phyloP scores from a whole-genome alignment of 1,140 invertebrate species.

The Drosophila auraria region DNA sequence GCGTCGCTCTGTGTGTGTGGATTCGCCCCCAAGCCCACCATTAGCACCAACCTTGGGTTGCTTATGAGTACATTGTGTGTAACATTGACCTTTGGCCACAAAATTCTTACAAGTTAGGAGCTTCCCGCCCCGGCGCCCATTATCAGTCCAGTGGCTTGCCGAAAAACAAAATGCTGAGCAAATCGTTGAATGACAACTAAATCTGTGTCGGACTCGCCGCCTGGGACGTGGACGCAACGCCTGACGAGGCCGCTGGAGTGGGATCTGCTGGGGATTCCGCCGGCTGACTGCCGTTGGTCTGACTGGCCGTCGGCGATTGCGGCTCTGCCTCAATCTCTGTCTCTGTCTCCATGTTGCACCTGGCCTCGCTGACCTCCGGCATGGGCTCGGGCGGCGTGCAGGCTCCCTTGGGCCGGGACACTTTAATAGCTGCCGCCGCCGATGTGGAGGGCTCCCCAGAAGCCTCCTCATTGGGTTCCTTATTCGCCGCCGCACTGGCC shows the following conservation, averaged over 20 bases:
- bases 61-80: slow-evolving; percentile 24
- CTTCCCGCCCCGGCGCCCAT: slow-evolving; percentile 17
- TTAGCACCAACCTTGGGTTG: slow-evolving; percentile 72
- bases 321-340: slow-evolving; percentile 49
- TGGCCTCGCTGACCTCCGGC: slow-evolving; percentile 32
- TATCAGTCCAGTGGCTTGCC: slow-evolving; percentile 76
- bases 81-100: slow-evolving; percentile 69
- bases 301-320: slow-evolving; percentile 22
- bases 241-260: slow-evolving; percentile 20
- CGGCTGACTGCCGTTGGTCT: slow-evolving; percentile 44
- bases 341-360: slow-evolving; percentile 51
- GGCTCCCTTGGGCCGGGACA: slow-evolving; percentile 49
- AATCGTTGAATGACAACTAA: slow-evolving; percentile 85
- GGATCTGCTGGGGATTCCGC: slow-evolving; percentile 28
- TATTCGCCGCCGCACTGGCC: slow-evolving; percentile 24
- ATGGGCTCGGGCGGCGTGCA: slow-evolving; percentile 59
- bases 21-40: slow-evolving; percentile 36
- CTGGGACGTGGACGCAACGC: slow-evolving; percentile 68
- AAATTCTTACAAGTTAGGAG: slow-evolving; percentile 55
- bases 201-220: slow-evolving; percentile 78
- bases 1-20: slow-evolving; percentile 11
- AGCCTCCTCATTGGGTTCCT: slow-evolving; percentile 49
- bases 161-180: slow-evolving; percentile 84
- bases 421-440: slow-evolving; percentile 45
- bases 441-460: slow-evolving; percentile 63